These are phyloP conservation scores for Anas flavirostris DNA, from an alignment of 2,797 vertebrate species.

Conservation along the genomic window DNA sequence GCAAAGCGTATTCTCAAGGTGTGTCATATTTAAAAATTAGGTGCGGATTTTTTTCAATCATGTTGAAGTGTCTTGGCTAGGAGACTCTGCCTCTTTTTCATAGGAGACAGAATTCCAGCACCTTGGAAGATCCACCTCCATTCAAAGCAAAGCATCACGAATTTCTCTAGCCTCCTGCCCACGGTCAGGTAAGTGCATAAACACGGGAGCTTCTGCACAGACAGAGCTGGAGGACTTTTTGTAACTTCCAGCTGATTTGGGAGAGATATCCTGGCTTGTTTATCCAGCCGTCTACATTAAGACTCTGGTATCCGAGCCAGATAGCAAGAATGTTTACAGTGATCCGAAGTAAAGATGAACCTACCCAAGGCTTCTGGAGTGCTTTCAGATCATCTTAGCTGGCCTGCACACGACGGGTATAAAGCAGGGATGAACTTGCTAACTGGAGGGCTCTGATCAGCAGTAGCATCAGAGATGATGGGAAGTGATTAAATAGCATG, in stretches of 20 bases:
- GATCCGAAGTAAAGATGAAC: neutral
- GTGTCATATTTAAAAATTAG: neutral
- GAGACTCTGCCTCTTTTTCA: neutral
- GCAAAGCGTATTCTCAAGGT: neutral
- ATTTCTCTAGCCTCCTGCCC: neutral
- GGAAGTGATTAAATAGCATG: neutral
- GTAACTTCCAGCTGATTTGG: neutral
- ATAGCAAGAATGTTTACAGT: neutral
- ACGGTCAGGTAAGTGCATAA: accelerated
- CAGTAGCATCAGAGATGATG: neutral
- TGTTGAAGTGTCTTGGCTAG: neutral
- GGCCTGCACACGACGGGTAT: accelerated
- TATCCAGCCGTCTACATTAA: neutral
- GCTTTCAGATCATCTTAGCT: neutral
- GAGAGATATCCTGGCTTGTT: neutral
- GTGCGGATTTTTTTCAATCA: neutral
- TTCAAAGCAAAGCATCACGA: neutral
- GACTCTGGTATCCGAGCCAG: neutral
- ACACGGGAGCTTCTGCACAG: neutral
- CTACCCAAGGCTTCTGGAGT: neutral
- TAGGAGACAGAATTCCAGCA: neutral
- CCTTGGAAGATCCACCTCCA: neutral
- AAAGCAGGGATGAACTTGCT: neutral
- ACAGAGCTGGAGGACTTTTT: neutral
- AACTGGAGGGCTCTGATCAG: neutral